Evolutionary conservation across 1,140 invertebrate species (phyloP), one percentile per base, ranked within the genome.

Genomic region (Apis dorsata): DNA sequence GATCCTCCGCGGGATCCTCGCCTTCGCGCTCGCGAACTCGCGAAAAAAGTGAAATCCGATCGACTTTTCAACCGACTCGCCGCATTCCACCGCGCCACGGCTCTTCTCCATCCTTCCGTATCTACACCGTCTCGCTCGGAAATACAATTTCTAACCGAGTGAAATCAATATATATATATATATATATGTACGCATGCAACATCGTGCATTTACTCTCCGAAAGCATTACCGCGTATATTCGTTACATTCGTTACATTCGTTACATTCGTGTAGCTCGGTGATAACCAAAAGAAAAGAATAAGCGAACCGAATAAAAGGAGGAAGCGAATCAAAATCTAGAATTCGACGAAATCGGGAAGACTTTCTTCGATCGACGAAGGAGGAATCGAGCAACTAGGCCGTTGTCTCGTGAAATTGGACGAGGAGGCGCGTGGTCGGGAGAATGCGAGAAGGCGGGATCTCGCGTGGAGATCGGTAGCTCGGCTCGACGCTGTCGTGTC

Each of bases 11-110:
- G 53, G 49, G 66, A 70, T n/a, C 55, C 59, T 24, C 74, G 57
- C 71, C 24, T 44, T n/a, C n/a, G 24, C 17, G 49, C 7, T 13
- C 1, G 34, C 49, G 24, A 65, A 76, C 59, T 72, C 68, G 81
- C 59, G 81, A 57, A 83, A 83, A 83, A 65, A 79, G 76, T 83
- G 81, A 78, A 78, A 83, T 79, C n/a, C 13, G 78, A 74, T 81
- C 34, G 34, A 44, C 34, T 44, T 44, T 75, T 81, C 62, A 44
- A 81, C 49, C 59, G 57, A 51, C 78, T 71, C 57, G 49, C n/a
- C 34, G 9, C 10, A 55, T 63, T 60, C 66, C 71, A 28, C 34
- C 57, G 53, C 24, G 34, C 34, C 3, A 34, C 24, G 24, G n/a
- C 13, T 57, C 28, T 62, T 49, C 49, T 63, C 77, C 53, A 60